These are phyloP conservation scores for Epinotia demarniana DNA, from an alignment of 2,888 invertebrate species.

Conservation along the genomic window DNA sequence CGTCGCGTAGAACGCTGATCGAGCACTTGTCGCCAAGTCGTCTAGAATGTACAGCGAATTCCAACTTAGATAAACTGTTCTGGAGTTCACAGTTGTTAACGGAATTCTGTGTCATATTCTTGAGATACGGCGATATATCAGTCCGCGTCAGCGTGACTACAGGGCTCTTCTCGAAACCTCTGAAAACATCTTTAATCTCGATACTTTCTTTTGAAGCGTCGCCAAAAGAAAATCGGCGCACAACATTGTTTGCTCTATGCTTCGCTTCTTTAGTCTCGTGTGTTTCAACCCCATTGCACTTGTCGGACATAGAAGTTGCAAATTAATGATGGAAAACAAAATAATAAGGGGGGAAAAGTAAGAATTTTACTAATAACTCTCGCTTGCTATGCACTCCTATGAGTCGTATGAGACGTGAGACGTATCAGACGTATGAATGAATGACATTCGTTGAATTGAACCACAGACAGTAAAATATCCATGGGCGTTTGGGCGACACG, in stretches of 20 bases:
- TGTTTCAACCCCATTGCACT: slow-evolving; percentile 60
- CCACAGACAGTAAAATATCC: slow-evolving; percentile 5
- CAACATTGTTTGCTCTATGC: slow-evolving; percentile 47
- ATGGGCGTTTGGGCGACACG: not conserved
- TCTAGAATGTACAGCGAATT: slow-evolving; percentile 44
- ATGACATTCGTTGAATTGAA: slow-evolving; percentile 20
- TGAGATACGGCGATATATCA: slow-evolving; percentile 64
- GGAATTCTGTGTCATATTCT: slow-evolving; percentile 39
- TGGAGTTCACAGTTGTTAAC: slow-evolving; percentile 7
- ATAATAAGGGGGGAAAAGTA: slow-evolving; percentile 60
- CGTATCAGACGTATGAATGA: too few species aligned
- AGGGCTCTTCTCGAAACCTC: slow-evolving; percentile 65
- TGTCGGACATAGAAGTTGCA: slow-evolving; percentile 59
- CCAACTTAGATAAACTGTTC: slow-evolving; percentile 23
- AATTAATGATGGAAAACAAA: slow-evolving; percentile 59
- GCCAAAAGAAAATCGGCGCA: slow-evolving; percentile 38
- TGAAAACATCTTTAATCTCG: slow-evolving; percentile 57
- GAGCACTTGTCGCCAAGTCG: slow-evolving; percentile 57
- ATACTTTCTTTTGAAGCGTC: slow-evolving; percentile 50
- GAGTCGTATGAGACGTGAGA: too few species aligned
- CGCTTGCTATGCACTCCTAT: slow-evolving; percentile 56
- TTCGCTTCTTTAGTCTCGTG: slow-evolving; percentile 43
- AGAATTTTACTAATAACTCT: slow-evolving; percentile 57
- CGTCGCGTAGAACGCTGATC: slow-evolving; percentile 59
- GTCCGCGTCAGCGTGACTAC: slow-evolving; percentile 59